These are phyloP conservation scores for Salvelinus sp. DNA, from an alignment of 2,113 vertebrate species.

Conservation along the genomic window DNA sequence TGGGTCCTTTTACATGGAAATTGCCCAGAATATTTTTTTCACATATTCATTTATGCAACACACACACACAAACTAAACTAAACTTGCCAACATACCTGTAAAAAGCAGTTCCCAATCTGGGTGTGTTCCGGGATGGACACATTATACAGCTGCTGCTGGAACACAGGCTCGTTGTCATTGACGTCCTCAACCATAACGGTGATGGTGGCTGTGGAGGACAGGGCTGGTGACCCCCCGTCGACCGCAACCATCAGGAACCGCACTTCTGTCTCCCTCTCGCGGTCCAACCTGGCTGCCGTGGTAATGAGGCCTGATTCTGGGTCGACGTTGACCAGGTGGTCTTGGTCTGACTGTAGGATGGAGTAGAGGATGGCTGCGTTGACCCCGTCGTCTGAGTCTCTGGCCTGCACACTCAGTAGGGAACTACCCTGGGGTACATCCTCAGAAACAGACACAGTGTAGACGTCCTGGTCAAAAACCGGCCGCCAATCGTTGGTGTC, in stretches of 20 bases:
- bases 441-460: constrained; percentile 74
- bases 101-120: constrained; percentile 73
- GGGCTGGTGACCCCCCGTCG: constrained; percentile 77
- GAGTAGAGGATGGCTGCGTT: constrained; percentile 78
- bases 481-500: constrained; percentile 87
- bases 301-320: constrained; percentile 76
- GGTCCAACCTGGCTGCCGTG: constrained; percentile 74
- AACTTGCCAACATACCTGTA: constrained; percentile 79
- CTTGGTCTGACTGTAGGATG: constrained; percentile 58
- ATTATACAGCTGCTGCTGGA: constrained; percentile 82
- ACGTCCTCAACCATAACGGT: constrained; percentile 79
- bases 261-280: constrained; percentile 74
- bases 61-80: background rate
- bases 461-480: constrained; percentile 72
- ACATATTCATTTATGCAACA: too few species aligned
- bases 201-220: constrained; percentile 79
- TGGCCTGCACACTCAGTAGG: constrained; percentile 76
- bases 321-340: constrained; percentile 71
- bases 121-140: constrained; percentile 79
- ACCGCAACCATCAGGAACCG: constrained; percentile 80
- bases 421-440: constrained; percentile 75
- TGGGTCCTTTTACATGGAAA: too few species aligned
- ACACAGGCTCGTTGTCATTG: constrained; percentile 90
- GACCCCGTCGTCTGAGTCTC: constrained; percentile 79
- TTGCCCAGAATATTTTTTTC: too few species aligned